These are phyloP conservation scores for Falco peregrinus DNA, from an alignment of 2,797 vertebrate species.

Conservation along the genomic window DNA sequence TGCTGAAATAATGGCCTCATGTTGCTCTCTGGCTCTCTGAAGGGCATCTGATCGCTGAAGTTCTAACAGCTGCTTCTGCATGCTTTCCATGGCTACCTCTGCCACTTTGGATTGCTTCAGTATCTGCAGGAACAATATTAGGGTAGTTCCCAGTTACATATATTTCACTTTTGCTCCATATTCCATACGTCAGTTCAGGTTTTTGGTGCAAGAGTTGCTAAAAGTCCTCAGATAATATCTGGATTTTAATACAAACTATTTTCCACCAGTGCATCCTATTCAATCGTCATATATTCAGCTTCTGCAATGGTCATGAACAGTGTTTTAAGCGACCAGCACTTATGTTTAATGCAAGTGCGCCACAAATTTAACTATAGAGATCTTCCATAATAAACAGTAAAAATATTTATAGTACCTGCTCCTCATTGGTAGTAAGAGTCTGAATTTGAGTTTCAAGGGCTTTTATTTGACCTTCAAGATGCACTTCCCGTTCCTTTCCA, in stretches of 20 bases:
- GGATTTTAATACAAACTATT: neutral
- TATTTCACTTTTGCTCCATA: neutral
- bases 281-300: neutral
- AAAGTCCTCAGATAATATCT: neutral
- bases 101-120: constrained; percentile 85
- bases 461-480: constrained; percentile 86
- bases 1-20: constrained; percentile 80
- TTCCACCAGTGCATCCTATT: neutral
- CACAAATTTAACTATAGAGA: neutral
- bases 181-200: neutral
- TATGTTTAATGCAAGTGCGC: neutral
- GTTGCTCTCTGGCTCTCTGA: constrained; percentile 86
- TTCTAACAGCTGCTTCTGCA: constrained; percentile 92
- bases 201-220: neutral
- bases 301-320: neutral
- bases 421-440: constrained; percentile 81
- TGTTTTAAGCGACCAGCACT: neutral
- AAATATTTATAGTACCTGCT: constrained; percentile 80
- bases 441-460: constrained; percentile 87
- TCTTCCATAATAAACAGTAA: neutral
- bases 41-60: constrained; percentile 89
- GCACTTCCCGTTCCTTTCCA: constrained; percentile 83
- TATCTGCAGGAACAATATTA: constrained; percentile 73
- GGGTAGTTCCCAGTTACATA: neutral
- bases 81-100: constrained; percentile 88